Evolutionary conservation across 1,140 invertebrate species (phyloP), one percentile per base, ranked within the genome.

Genomic region (Euwallacea fornicatus): DNA sequence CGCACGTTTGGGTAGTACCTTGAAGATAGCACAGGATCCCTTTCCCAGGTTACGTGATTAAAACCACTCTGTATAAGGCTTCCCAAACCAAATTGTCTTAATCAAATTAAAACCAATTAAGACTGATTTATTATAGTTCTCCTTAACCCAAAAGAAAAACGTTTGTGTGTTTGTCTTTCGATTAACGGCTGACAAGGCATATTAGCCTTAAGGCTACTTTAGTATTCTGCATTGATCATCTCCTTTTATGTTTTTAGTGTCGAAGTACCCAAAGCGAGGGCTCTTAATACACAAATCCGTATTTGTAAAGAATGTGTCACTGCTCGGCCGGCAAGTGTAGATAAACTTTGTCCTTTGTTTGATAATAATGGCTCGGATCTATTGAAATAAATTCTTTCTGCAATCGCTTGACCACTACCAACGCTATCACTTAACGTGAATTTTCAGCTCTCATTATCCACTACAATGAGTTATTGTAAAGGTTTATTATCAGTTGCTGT

Each of bases 341-440:
- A 60, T 60, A 60, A 60, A 60, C 58, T 60, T 60, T 60, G 58
- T 60, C 58, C 58, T 60, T 60, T 60, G 10, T 8, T 56, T 13
- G 54, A 56, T 56, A 56, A 56, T 21, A 56, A 56, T 56, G 54
- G 16, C 15, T 56, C 13, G 8, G 16, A n/a, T 56, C 16, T 15
- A 56, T 11, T 21, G 16, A 56, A 16, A 7, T 9, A 15, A 56
- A 11, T 56, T 56, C 54, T 7, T 10, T 56, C 54, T 50, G 7
- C 9, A 11, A 11, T 50, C 54, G 54, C 16, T 10, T 41, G 15
- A 41, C 10, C 10, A 16, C 41, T 10, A 33, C 9, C 2, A 60
- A 42, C 41, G 10, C 16, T 42, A 41, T 60, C 41, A 60, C 10
- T 60, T 9, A 60, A 8, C 10, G 10, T 41, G 58, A 3, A 60